Evolutionary conservation across 2,113 vertebrate species (phyloP).

Genomic region (Taxidea taxus): DNA sequence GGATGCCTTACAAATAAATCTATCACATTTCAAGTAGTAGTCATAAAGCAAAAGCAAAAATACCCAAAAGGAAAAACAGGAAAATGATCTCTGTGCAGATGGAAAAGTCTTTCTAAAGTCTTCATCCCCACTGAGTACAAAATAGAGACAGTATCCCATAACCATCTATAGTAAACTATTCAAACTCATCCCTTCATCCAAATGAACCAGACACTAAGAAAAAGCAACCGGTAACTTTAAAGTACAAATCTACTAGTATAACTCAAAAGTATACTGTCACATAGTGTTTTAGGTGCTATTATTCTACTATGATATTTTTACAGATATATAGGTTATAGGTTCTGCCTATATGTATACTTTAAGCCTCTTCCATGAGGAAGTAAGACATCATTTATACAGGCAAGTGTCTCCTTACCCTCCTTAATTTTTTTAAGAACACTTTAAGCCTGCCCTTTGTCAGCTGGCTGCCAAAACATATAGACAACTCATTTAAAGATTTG

Average conservation of each 20-base stretch:
- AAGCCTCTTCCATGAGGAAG: neutral
- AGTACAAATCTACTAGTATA: neutral
- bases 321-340: neutral
- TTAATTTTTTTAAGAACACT: neutral
- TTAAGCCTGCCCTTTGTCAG: neutral
- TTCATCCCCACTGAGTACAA: neutral
- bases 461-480: neutral
- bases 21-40: neutral
- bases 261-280: neutral
- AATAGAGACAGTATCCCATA: neutral
- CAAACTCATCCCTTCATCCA: neutral
- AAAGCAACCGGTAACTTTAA: neutral
- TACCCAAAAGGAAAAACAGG: neutral
- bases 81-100: neutral
- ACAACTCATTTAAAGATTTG: neutral
- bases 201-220: neutral
- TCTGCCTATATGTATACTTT: neutral
- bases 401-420: neutral
- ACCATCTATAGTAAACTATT: neutral
- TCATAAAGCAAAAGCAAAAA: slow-evolving; percentile 47
- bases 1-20: slow-evolving; percentile 47
- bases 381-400: neutral
- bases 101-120: neutral
- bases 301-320: neutral
- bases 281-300: neutral